phyloP scores from a whole-genome alignment of 2,888 invertebrate species.

The Lasioglossum figueresi region DNA sequence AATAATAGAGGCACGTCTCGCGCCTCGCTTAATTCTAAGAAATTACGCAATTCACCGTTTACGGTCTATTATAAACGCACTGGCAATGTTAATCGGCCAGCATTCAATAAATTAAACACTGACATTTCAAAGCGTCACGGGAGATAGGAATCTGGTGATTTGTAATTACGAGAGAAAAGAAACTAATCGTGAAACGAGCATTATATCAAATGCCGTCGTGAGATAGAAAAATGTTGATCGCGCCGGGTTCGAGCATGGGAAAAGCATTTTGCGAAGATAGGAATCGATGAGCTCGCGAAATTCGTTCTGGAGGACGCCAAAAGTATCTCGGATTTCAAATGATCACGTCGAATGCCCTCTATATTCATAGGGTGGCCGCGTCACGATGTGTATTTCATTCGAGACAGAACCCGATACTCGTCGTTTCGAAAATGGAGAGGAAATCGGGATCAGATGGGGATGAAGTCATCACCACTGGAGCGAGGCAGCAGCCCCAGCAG shows the following conservation, averaged over 20 bases:
- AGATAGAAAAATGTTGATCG: background rate
- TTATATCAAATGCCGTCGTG: background rate
- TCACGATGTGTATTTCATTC: slow-evolving; percentile 20
- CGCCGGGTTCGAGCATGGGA: too few relatives aligned
- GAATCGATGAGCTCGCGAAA: too few relatives aligned
- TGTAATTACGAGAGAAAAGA: background rate
- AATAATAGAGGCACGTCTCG: background rate
- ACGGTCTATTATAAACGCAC: background rate
- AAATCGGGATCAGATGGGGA: slow-evolving; percentile 72
- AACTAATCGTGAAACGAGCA: background rate
- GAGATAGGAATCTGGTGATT: background rate
- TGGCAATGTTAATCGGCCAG: background rate
- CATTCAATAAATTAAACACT: background rate
- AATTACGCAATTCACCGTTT: background rate
- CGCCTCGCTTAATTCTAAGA: background rate
- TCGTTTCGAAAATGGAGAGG: slow-evolving; percentile 52
- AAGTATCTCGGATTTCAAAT: background rate
- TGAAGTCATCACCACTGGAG: slow-evolving; percentile 79
- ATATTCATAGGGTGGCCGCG: background rate
- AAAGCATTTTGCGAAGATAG: too few relatives aligned
- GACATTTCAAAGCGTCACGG: background rate
- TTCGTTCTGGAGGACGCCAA: background rate
- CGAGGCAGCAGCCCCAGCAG: slow-evolving; percentile 66
- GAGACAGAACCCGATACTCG: slow-evolving; percentile 23
- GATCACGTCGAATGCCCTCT: background rate